phyloP scores from a whole-genome alignment of 2,797 vertebrate genomes.

The Malacoraja senta region DNA sequence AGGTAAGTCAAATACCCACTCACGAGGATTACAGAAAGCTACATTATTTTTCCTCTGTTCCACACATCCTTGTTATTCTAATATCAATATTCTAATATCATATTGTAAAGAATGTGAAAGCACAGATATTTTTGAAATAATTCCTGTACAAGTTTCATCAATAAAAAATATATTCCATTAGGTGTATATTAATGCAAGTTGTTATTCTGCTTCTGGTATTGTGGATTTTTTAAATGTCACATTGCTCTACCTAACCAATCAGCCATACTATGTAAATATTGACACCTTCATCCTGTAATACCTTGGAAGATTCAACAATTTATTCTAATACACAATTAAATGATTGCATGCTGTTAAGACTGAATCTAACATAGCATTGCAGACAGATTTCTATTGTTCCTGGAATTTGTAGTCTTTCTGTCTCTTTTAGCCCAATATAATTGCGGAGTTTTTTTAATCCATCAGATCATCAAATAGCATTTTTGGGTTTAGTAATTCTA shows the following conservation, averaged over 20 bases:
- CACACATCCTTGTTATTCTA: no score
- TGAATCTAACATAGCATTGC: not conserved
- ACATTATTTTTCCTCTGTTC: not conserved
- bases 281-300: not conserved
- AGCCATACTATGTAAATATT: not conserved
- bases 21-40: not conserved
- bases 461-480: no score
- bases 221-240: not conserved
- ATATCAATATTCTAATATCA: not conserved
- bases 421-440: no score
- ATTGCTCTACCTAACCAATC: not conserved
- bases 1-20: not conserved
- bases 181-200: not conserved
- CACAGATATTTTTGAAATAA: not conserved
- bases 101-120: not conserved
- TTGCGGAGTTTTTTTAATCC: no score
- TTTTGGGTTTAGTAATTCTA: no score
- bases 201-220: not conserved
- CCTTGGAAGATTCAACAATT: not conserved
- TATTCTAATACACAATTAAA: not conserved
- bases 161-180: not conserved
- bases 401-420: not conserved
- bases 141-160: not conserved
- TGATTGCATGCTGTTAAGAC: not conserved
- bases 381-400: not conserved